phyloP scores from a whole-genome alignment of 2,113 vertebrate genomes.

The Budorcas taxicolor region DNA sequence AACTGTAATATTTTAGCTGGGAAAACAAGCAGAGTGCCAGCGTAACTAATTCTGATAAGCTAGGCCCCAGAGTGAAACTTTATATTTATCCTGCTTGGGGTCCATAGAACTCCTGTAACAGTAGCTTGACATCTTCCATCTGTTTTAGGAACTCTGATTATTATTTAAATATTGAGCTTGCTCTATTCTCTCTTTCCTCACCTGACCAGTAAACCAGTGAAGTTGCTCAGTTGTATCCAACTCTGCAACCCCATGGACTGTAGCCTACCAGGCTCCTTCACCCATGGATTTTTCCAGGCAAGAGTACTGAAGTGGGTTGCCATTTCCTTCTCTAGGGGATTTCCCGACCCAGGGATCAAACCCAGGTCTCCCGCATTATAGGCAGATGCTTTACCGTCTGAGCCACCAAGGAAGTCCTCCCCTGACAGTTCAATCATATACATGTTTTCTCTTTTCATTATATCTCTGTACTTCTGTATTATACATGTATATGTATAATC shows the following conservation, averaged over 20 bases:
- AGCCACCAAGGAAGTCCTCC: not conserved
- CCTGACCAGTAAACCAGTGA: not conserved
- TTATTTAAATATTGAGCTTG: not conserved
- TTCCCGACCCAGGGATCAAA: not conserved
- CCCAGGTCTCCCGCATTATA: not conserved
- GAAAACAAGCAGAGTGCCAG: not conserved
- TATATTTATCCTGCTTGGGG: not conserved
- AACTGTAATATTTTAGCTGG: not conserved
- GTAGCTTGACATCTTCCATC: not conserved
- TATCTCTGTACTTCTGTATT: not conserved
- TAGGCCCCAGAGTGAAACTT: not conserved
- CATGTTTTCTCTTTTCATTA: not conserved
- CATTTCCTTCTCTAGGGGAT: not conserved
- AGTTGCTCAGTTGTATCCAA: not conserved
- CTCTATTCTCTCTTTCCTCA: not conserved
- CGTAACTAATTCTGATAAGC: not conserved
- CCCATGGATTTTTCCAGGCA: not conserved
- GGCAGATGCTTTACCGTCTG: fast-evolving
- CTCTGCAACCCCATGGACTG: not conserved
- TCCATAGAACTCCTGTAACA: not conserved
- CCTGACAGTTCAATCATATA: not conserved
- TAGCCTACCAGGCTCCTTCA: not conserved
- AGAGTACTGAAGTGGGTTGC: not conserved
- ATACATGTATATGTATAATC: not conserved
- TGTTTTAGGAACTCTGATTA: not conserved